Evolutionary conservation across 2,888 invertebrate genomes (phyloP).

Genomic region (Pristionchus mayeri): DNA sequence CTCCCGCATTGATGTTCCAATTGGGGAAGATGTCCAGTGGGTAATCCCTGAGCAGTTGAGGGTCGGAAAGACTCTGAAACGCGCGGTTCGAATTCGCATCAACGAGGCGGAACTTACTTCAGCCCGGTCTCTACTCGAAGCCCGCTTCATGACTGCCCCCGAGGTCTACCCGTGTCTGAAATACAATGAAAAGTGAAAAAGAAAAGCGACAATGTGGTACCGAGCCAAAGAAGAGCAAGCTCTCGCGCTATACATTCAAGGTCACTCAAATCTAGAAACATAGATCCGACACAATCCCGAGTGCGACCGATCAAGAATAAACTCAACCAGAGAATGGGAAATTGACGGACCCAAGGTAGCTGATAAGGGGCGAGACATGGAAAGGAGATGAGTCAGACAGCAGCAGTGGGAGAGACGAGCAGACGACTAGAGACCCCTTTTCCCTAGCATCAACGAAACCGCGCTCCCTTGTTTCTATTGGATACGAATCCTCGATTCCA

Average conservation of each 20-base stretch:
- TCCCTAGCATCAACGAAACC: conserved; percentile 4
- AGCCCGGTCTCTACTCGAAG: conserved; percentile 36
- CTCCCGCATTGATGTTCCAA: conserved; percentile 55
- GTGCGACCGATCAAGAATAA: not conserved
- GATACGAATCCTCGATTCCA: conserved; percentile 32
- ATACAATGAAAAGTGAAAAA: not conserved
- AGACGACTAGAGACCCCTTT: conserved; percentile 20
- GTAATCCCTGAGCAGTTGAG: conserved; percentile 52
- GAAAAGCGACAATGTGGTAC: not conserved
- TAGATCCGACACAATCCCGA: not conserved
- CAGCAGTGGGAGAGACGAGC: conserved; percentile 18
- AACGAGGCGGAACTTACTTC: not conserved
- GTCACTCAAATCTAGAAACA: not conserved
- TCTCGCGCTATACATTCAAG: not conserved
- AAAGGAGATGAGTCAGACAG: conserved; percentile 42
- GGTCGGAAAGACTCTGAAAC: conserved; percentile 33
- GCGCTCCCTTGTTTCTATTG: conserved; percentile 43
- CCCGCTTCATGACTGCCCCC: not conserved
- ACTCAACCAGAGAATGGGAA: not conserved
- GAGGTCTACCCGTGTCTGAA: conserved; percentile 40
- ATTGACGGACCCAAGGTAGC: not conserved
- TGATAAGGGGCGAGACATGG: conserved; percentile 39
- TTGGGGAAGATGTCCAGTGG: conserved; percentile 57
- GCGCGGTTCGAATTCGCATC: not conserved
- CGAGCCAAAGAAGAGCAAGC: not conserved